Base-by-base conservation (phyloP, 2,888 invertebrate species). In the Muschampia staudingeri region DNA sequence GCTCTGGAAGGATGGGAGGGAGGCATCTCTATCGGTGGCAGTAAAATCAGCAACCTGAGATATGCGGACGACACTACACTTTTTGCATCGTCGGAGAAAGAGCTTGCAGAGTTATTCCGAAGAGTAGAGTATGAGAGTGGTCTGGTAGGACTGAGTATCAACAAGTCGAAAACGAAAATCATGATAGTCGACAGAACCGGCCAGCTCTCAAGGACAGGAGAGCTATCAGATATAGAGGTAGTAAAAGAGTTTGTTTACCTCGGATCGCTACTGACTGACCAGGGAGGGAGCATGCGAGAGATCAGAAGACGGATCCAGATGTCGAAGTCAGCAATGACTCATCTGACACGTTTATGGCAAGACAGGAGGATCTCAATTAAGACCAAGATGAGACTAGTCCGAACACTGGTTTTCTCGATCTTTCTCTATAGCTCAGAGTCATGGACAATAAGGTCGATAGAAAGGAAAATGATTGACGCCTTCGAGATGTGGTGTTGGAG, bases 41-140 rank as follows among this genome's bases (percentile, higher is more conserved):
- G 9, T 2, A 16, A 30, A 16, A 52, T 48, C 30, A 25, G 9
- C 11, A 80, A 81, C 42, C 48, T 81, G 16, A 67, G 80, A 70
- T 76, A 76, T 12, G 40, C 85, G 34, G 67, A 67, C 34, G 34
- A 67, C 34, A 67, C 86, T 11, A 70, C 42, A 8, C 70, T 70
- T 34, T 16, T 69, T 14, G 67, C 67, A 16, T 37, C 67, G 5
- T 37, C 67, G 12, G 37, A 37, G 30, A 16, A 4, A 34, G 67
- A 69, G 6, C 34, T 69, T 0, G 37, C 37, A 19, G 61, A 61
- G 25, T 25, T 61, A 11, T 61, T 61, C 61, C 61, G 61, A 19
- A 61, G 61, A 61, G 25, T 61, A 12, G 61, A 61, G 61, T 12
- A 25, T 61, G 61, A 61, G 61, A 25, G 25, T 25, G 4, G 25